Conservation (phyloP, 2,113 vertebrate genomes). For the Smithornis capensis region DNA sequence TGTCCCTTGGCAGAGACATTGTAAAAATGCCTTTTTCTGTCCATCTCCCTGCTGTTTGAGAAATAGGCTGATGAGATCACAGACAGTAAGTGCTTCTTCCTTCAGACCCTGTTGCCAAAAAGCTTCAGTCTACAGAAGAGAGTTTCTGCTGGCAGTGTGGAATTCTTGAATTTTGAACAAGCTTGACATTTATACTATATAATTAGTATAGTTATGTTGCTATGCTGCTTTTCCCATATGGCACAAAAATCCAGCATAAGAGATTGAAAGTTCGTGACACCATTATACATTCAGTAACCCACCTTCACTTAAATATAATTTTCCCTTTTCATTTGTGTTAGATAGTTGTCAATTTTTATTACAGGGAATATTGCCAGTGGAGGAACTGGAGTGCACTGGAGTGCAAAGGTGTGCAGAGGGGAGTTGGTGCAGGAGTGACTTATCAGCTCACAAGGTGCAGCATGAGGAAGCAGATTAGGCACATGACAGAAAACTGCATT, state of each 20-base stretch:
- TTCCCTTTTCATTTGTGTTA: background rate
- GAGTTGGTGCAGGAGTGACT: background rate
- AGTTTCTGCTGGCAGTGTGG: constrained; percentile 26
- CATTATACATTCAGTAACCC: background rate
- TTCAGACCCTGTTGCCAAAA: constrained; percentile 35
- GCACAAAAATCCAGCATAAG: background rate
- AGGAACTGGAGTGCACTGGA: background rate
- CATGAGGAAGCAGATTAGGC: background rate
- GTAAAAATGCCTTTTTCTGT: background rate
- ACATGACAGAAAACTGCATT: background rate
- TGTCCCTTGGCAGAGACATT: background rate
- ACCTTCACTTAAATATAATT: background rate
- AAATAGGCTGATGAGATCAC: constrained; percentile 9
- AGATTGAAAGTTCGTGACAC: constrained; percentile 12
- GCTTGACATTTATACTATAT: constrained; percentile 57
- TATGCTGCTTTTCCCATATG: constrained; percentile 43
- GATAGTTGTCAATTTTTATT: background rate
- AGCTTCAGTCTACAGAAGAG: constrained; percentile 1
- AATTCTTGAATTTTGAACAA: constrained; percentile 41
- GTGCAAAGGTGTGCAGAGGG: background rate
- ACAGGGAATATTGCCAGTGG: background rate
- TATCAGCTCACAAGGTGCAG: background rate
- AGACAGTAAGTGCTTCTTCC: background rate
- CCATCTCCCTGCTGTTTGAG: background rate
- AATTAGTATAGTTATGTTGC: constrained; percentile 50